Evolutionary conservation across 2,888 invertebrate genomes (phyloP).

Genomic region (Pinctada fucata): DNA sequence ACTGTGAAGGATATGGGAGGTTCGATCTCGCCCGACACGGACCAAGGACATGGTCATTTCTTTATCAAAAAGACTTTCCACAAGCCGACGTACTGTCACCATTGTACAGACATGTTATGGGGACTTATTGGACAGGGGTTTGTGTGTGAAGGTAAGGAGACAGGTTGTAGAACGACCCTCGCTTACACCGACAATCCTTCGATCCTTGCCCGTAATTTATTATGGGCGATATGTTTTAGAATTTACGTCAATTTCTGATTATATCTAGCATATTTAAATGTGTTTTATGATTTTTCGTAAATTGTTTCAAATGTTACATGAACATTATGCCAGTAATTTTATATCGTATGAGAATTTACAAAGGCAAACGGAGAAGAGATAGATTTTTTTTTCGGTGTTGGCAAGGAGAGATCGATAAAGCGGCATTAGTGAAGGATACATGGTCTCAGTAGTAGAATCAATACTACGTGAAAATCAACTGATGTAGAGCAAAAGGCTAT

Average conservation of each 20-base stretch:
- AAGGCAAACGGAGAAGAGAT: not conserved
- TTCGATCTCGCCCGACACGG: slow-evolving; percentile 33
- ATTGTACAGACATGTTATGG: slow-evolving; percentile 99
- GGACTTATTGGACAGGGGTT: slow-evolving; percentile 99
- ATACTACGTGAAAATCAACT: not conserved
- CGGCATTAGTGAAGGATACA: not conserved
- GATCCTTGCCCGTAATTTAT: not conserved
- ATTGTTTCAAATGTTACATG: too few relatives aligned
- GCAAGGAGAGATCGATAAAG: not conserved
- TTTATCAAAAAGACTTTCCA: slow-evolving; percentile 99
- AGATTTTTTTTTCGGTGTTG: not conserved
- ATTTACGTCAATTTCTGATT: too few relatives aligned
- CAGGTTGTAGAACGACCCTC: too few relatives aligned
- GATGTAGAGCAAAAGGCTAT: slow-evolving; percentile 2
- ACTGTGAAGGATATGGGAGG: slow-evolving; percentile 17
- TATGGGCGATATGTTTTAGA: not conserved
- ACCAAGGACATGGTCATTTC: slow-evolving; percentile 87
- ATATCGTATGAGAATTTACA: too few relatives aligned
- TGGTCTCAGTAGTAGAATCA: not conserved
- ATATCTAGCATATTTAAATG: too few relatives aligned
- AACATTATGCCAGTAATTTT: too few relatives aligned
- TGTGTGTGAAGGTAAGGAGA: slow-evolving; percentile 96
- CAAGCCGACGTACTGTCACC: slow-evolving; percentile 99
- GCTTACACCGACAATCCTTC: not conserved
- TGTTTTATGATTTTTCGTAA: too few relatives aligned